phyloP scores from a whole-genome alignment of 1,140 invertebrate species.

The Thaumatotibia leucotreta region DNA sequence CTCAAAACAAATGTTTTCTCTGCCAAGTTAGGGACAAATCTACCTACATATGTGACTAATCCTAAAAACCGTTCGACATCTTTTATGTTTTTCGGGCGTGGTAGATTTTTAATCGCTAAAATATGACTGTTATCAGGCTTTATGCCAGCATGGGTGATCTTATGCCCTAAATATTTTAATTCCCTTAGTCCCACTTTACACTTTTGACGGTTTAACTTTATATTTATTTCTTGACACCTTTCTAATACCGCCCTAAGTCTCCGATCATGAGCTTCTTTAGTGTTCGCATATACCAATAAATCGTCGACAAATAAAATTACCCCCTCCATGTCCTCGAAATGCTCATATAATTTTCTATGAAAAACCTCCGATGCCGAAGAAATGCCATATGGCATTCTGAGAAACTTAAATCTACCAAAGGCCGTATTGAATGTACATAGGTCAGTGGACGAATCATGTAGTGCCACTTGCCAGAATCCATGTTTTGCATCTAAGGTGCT shows the following conservation, averaged over 20 bases:
- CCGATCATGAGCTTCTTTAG: not conserved
- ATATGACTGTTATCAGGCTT: not conserved
- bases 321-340: not conserved
- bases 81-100: not conserved
- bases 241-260: not conserved
- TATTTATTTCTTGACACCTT: not conserved
- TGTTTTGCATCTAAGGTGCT: slow-evolving; percentile 60
- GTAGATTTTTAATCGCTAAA: not conserved
- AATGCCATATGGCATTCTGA: not conserved
- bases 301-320: not conserved
- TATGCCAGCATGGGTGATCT: not conserved
- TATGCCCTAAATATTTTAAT: not conserved
- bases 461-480: slow-evolving; percentile 43
- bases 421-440: slow-evolving; percentile 56
- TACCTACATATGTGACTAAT: not conserved
- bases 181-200: not conserved
- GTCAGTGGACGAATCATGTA: slow-evolving; percentile 39
- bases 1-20: not conserved
- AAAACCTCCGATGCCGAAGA: not conserved
- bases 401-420: slow-evolving; percentile 25
- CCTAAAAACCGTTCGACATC: not conserved
- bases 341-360: not conserved
- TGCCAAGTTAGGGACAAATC: not conserved
- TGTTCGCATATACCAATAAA: not conserved
- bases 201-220: not conserved